Conservation (phyloP, 2,888 invertebrate species). For the Ethmia dodecea region DNA sequence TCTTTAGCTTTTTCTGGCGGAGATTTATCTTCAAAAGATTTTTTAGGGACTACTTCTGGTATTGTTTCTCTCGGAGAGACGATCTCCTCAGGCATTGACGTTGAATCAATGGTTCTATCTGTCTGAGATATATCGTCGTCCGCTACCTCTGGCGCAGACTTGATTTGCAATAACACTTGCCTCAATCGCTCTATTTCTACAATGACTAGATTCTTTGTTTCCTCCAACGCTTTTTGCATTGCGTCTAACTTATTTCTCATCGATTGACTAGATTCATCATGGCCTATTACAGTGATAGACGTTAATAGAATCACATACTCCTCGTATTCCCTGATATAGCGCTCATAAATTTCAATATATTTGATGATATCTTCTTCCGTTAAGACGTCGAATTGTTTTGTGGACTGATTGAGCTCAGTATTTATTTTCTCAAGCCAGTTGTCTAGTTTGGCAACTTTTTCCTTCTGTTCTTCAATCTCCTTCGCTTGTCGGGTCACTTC, state of each 20-base stretch:
- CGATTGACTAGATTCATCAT: constrained; percentile 68
- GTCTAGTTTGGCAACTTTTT: constrained; percentile 63
- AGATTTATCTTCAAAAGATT: constrained; percentile 16
- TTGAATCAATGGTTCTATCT: constrained; percentile 82
- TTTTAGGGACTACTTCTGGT: constrained; percentile 26
- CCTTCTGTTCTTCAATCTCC: constrained; percentile 58
- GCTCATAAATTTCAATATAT: constrained; percentile 68
- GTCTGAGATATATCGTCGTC: constrained; percentile 74
- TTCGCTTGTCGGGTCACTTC: constrained; percentile 56
- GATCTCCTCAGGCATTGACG: constrained; percentile 85
- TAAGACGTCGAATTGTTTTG: constrained; percentile 46
- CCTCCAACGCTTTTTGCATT: constrained; percentile 76
- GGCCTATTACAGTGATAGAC: constrained; percentile 61
- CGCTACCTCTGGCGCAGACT: constrained; percentile 45
- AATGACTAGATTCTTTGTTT: constrained; percentile 79
- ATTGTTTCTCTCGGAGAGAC: constrained; percentile 50
- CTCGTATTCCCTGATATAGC: constrained; percentile 64
- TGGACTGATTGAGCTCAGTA: constrained; percentile 64
- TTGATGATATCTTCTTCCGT: constrained; percentile 59
- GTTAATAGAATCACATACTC: constrained; percentile 63
- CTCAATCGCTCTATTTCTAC: constrained; percentile 76
- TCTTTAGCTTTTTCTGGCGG: constrained; percentile 16
- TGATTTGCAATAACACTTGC: constrained; percentile 59
- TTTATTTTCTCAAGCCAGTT: constrained; percentile 70
- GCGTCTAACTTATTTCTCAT: constrained; percentile 76